phyloP scores from a whole-genome alignment of 2,113 vertebrate genomes.

The Coryphaenoides rupestris region DNA sequence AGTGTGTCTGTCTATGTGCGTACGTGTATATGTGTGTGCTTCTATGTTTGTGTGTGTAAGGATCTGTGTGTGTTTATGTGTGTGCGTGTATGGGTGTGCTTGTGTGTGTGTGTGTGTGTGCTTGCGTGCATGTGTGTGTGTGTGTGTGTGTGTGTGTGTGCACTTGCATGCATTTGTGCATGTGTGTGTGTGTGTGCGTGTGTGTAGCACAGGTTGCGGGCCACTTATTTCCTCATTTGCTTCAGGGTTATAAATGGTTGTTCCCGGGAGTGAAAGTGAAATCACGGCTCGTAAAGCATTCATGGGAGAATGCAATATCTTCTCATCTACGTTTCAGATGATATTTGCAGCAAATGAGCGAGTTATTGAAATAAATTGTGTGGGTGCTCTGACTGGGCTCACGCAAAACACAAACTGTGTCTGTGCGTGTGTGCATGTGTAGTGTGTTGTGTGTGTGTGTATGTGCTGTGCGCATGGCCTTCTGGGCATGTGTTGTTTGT shows the following conservation, averaged over 20 bases:
- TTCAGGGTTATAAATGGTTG: constrained; percentile 32
- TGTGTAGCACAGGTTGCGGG: neutral
- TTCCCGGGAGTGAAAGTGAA: constrained; percentile 16
- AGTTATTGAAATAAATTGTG: constrained; percentile 17
- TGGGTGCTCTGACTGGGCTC: neutral
- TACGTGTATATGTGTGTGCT: constrained; percentile 21
- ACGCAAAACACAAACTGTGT: neutral
- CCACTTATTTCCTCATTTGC: constrained; percentile 17
- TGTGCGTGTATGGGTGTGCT: no score
- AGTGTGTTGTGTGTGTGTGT: constrained; percentile 3
- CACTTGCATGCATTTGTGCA: no score
- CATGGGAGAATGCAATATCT: constrained; percentile 1
- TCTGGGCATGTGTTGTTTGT: neutral
- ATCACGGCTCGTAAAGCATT: neutral
- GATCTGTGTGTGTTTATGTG: constrained; percentile 14
- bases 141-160: no score
- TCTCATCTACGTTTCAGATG: neutral
- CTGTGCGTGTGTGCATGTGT: no score
- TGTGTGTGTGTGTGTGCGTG: no score
- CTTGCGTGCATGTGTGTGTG: no score
- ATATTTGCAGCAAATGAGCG: neutral
- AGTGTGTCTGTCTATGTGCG: constrained; percentile 4
- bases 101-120: no score
- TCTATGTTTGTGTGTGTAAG: constrained; percentile 27
- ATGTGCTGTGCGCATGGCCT: no score